Percentiles rank a stretch among this genome's conserved stretches.
These are phyloP conservation scores for Vulpes lagopus DNA, from an alignment of 2,113 vertebrate species.

Conservation along the genomic window DNA sequence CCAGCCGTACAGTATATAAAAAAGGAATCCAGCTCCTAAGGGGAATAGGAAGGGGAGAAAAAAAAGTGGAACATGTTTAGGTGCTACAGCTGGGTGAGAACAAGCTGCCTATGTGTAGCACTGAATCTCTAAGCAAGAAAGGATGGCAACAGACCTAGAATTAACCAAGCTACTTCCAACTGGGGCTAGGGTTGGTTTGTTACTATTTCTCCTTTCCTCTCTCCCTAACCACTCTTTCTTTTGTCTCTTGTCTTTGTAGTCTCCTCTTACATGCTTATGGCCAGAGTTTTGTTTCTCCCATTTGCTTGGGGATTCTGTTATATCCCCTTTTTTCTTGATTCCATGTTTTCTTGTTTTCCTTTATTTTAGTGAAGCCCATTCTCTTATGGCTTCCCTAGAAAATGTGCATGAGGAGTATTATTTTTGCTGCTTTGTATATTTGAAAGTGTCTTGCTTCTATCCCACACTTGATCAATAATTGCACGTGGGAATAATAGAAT, in stretches of 20 bases:
- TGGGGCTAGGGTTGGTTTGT: not conserved
- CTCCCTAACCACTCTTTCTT: not conserved
- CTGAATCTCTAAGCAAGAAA: not conserved
- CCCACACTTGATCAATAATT: not conserved
- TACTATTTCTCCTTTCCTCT: not conserved
- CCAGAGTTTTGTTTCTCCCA: not conserved
- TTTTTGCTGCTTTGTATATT: slow-evolving; percentile 46
- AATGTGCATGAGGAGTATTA: not conserved
- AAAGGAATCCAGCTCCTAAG: not conserved
- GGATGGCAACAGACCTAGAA: not conserved
- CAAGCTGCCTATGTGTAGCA: not conserved
- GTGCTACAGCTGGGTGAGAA: not conserved
- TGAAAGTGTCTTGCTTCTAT: slow-evolving; percentile 13
- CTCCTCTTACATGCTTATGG: not conserved
- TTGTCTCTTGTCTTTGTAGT: not conserved
- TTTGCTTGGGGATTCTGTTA: not conserved
- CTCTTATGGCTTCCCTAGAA: not conserved
- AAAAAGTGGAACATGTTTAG: not conserved
- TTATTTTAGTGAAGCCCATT: slow-evolving; percentile 33
- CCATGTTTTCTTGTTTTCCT: not conserved
- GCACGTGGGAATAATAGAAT: not conserved
- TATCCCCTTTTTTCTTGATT: not conserved
- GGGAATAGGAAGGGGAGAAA: not conserved
- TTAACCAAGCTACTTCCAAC: not conserved
- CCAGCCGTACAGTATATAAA: slow-evolving; percentile 47